phyloP scores from a whole-genome alignment of 2,797 vertebrate species.

The Melanotaenia maccullochi region DNA sequence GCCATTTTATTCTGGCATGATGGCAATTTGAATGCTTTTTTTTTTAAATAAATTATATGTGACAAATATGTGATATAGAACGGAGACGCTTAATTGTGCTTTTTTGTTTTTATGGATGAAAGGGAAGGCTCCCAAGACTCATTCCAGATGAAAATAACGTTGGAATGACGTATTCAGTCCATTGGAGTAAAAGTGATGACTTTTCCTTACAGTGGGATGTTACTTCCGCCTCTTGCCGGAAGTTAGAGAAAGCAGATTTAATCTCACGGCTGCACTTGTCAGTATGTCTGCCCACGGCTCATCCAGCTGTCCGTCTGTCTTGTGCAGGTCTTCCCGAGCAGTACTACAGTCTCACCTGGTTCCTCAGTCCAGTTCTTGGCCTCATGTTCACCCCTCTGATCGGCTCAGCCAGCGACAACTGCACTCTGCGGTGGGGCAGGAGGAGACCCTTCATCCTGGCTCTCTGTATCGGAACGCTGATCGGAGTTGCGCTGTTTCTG shows the following conservation, averaged over 20 bases:
- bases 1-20: not conserved
- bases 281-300: not conserved
- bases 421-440: conserved; percentile 94
- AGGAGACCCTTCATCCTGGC: conserved; percentile 95
- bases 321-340: conserved; percentile 95
- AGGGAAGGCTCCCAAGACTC: not conserved
- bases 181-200: not conserved
- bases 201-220: conserved; percentile 1
- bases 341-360: conserved; percentile 99
- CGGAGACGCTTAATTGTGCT: too few relatives aligned
- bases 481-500: conserved; percentile 95
- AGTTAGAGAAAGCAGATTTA: not conserved
- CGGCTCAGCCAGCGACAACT: conserved; percentile 96
- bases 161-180: not conserved
- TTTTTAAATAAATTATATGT: too few relatives aligned
- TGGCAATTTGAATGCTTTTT: too few relatives aligned
- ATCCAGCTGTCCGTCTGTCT: conserved; percentile 9
- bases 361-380: conserved; percentile 95
- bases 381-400: conserved; percentile 96
- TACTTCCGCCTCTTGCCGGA: conserved; percentile 58
- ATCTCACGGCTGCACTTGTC: not conserved
- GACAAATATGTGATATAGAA: too few relatives aligned
- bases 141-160: not conserved
- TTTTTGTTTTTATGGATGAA: too few relatives aligned
- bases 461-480: conserved; percentile 91